Conservation (phyloP, 2,113 vertebrate genomes). For the Hipposideros armiger region DNA sequence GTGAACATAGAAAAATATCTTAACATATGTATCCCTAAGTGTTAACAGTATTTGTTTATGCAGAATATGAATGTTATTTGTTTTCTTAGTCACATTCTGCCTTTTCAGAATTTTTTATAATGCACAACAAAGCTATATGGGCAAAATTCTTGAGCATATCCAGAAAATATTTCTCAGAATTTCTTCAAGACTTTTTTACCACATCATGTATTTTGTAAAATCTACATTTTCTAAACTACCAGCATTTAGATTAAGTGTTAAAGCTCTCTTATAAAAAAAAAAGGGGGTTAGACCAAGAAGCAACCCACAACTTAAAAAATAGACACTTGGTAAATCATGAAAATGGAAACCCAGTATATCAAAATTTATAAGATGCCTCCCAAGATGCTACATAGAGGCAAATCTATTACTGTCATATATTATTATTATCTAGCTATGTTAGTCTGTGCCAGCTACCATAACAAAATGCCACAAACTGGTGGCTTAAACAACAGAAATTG, state of each 20-base stretch:
- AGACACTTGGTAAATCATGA: neutral
- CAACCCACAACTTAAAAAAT: neutral
- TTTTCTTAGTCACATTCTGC: slow-evolving; percentile 14
- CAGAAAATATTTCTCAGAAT: neutral
- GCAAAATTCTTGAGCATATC: neutral
- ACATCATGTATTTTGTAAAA: neutral
- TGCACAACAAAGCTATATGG: neutral
- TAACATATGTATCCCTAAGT: neutral
- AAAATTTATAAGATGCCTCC: neutral
- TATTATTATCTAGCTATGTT: neutral
- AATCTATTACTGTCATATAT: neutral
- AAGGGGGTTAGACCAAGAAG: neutral
- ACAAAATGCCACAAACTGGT: neutral
- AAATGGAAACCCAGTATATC: neutral
- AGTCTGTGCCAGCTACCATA: neutral
- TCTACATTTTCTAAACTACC: slow-evolving; percentile 11
- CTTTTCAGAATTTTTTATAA: neutral
- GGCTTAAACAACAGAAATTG: neutral
- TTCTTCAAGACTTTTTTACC: slow-evolving; percentile 7
- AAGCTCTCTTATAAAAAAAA: slow-evolving; percentile 8
- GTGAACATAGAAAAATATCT: neutral
- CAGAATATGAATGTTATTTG: neutral
- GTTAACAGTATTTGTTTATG: neutral
- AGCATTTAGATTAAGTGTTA: neutral
- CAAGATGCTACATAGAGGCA: neutral